Evolutionary conservation across 2,888 invertebrate genomes (phyloP).

Genomic region (Mythimna ferrago): DNA sequence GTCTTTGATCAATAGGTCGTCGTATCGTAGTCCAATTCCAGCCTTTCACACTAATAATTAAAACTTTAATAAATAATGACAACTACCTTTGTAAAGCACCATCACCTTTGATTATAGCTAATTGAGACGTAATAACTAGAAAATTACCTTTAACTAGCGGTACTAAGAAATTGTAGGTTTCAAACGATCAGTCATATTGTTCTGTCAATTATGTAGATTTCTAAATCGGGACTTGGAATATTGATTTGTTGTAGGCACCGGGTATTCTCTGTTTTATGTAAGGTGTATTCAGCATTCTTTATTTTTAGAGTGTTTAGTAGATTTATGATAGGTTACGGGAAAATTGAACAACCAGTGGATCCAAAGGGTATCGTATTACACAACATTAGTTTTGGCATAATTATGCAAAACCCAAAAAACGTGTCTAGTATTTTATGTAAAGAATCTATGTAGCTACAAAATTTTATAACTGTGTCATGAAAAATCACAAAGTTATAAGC

Average conservation of each 20-base stretch:
- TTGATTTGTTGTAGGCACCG: neutral
- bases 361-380: neutral
- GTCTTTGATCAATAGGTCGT: neutral
- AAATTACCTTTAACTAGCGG: conserved; percentile 54
- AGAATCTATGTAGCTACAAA: too few species aligned
- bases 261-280: neutral
- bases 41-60: conserved; percentile 30
- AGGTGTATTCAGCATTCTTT: neutral
- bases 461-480: too few species aligned
- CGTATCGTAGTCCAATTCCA: conserved; percentile 2
- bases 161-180: conserved; percentile 60
- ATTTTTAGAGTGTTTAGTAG: too few species aligned
- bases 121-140: conserved; percentile 68
- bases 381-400: too few species aligned
- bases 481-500: too few species aligned
- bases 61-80: conserved; percentile 48
- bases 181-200: conserved; percentile 31
- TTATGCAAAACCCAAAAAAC: too few species aligned
- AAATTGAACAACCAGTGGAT: neutral
- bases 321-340: neutral
- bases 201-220: conserved; percentile 27
- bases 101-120: conserved; percentile 57
- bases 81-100: conserved; percentile 31
- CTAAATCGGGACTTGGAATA: conserved; percentile 26
- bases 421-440: too few species aligned